phyloP scores from a whole-genome alignment of 2,888 invertebrate genomes.

The Ophraella communa region DNA sequence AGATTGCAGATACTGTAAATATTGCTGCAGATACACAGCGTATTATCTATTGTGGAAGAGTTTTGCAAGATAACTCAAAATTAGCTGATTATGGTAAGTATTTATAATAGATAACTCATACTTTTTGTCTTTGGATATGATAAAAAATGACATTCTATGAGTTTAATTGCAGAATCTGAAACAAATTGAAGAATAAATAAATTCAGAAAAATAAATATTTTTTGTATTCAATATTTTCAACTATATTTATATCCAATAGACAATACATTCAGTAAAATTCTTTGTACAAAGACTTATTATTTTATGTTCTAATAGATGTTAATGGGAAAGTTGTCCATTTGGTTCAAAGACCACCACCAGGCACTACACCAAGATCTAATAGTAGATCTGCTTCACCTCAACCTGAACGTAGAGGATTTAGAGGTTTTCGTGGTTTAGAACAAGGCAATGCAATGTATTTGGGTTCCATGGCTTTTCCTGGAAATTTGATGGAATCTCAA shows the following conservation, averaged over 20 bases:
- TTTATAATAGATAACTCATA: constrained; percentile 4
- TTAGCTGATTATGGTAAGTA: constrained; percentile 81
- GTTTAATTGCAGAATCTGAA: too few relatives aligned
- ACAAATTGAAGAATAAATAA: too few relatives aligned
- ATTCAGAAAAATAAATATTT: too few relatives aligned
- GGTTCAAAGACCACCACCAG: constrained; percentile 85
- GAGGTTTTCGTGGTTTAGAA: constrained; percentile 44
- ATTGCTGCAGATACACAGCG: constrained; percentile 85
- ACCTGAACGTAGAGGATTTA: constrained; percentile 43
- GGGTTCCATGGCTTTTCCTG: constrained; percentile 66
- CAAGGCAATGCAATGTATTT: constrained; percentile 64
- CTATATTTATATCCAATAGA: too few relatives aligned
- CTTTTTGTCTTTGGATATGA: constrained; percentile 2
- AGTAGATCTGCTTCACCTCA: constrained; percentile 48
- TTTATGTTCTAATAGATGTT: constrained; percentile 67
- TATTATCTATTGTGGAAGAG: constrained; percentile 93
- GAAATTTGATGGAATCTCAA: constrained; percentile 59
- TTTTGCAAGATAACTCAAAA: constrained; percentile 85
- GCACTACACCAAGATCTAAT: constrained; percentile 44
- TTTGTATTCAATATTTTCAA: too few relatives aligned
- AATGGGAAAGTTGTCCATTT: constrained; percentile 92
- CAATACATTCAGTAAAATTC: too few relatives aligned
- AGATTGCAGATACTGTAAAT: constrained; percentile 77
- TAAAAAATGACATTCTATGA: constrained; percentile 13
- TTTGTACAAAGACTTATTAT: too few relatives aligned